Percentiles rank a stretch among this genome's conserved stretches.
Evolutionary conservation across 2,797 vertebrate genomes (phyloP).

Genomic region (Lacerta viridis): DNA sequence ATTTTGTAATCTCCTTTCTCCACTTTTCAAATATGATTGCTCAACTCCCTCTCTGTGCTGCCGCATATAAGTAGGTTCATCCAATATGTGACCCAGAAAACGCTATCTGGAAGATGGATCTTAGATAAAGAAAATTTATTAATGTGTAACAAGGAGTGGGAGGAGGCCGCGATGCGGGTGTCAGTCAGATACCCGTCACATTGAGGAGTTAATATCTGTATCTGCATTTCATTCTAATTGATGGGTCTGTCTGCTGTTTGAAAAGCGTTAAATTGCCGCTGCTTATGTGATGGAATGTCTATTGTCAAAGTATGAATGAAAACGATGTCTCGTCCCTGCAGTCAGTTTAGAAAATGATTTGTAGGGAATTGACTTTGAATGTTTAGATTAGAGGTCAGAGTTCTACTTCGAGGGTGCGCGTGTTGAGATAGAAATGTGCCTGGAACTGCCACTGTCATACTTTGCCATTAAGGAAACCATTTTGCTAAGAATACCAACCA

Average conservation of each 20-base stretch:
- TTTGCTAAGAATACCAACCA: constrained; percentile 64
- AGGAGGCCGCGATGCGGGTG: constrained; percentile 49
- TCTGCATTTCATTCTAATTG: constrained; percentile 80
- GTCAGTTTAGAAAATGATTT: constrained; percentile 74
- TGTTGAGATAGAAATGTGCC: constrained; percentile 47
- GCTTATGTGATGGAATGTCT: constrained; percentile 76
- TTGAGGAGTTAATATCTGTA: constrained; percentile 76
- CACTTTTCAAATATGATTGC: constrained; percentile 58
- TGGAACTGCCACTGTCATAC: constrained; percentile 50
- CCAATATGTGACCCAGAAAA: constrained; percentile 49
- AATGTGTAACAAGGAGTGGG: constrained; percentile 58
- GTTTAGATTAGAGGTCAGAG: constrained; percentile 81
- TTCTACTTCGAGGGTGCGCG: constrained; percentile 77
- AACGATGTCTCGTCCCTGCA: constrained; percentile 59
- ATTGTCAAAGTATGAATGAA: constrained; percentile 74
- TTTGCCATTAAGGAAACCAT: constrained; percentile 57
- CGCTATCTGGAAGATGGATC: constrained; percentile 49
- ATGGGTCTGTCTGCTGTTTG: constrained; percentile 78
- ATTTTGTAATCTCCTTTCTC: constrained; percentile 8
- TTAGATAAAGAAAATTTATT: constrained; percentile 66
- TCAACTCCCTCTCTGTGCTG: constrained; percentile 53
- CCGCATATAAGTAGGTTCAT: constrained; percentile 49
- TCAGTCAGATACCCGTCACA: constrained; percentile 71
- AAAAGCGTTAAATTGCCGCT: constrained; percentile 83
- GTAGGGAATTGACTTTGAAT: constrained; percentile 76